Evolutionary conservation across 2,797 vertebrate genomes (phyloP), one percentile per base, ranked within the genome.

Genomic region (Cuniculus paca): DNA sequence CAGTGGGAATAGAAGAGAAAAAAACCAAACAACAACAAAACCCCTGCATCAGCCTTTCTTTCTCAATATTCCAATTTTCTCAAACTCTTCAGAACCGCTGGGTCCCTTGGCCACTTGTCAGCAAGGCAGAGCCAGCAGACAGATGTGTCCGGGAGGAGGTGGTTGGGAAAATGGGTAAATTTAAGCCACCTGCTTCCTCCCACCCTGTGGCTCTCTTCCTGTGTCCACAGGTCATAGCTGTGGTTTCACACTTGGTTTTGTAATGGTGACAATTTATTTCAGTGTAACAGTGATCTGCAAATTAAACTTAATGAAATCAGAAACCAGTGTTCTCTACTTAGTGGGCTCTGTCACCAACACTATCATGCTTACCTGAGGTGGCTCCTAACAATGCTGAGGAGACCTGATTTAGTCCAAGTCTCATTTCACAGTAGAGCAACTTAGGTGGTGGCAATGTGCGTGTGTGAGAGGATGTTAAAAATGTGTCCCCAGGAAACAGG

Each of bases 351-450:
- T 52, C 50, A 16, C 36, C 24, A 50, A 56, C 6, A 5, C 16
- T 17, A 1, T 14, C 28, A 1, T 34, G 34, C 34, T 50, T 5
- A 26, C 34, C 42, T 48, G 80, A 50, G 42, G 11, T 72, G 50
- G 63, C 54, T 39, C 68, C 60, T 85, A 13, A 75, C 36, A 22
- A 4, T 4, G 3, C 7, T 0, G 24, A 13, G 20, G 42, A 45
- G 17, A 22, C 83, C 22, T 17, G 16, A 39, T 68, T 45, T 17
- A 6, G 42, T 50, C 56, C 36, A 70, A 34, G 84, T 85, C 61
- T 60, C 74, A 60, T 80, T 97, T 82, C 72, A 82, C 20, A 90
- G 95, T 52, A 45, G 36, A 75, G 78, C 61, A 79, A 78, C 39
- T 0, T 2, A 80, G 77, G 20, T 10, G 1, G 54, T 42, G 52